phyloP scores from a whole-genome alignment of 1,140 invertebrate genomes.

The Aphelenchoides avenae region DNA sequence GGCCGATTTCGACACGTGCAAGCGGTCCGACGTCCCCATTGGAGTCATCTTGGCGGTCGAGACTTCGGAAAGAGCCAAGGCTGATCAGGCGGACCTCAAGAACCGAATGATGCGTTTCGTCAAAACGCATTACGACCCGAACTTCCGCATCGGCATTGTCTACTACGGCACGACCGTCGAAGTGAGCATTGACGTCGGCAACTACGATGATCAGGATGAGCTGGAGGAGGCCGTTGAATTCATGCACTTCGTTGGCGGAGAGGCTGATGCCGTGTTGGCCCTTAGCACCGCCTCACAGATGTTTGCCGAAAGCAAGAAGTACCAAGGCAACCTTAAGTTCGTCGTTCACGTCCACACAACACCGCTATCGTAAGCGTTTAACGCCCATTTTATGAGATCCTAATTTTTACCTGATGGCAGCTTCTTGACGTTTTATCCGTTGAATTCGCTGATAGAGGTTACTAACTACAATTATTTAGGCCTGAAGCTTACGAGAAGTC shows the following conservation, averaged over 20 bases:
- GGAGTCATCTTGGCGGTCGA: slow-evolving; percentile 19
- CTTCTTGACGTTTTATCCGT: too few species aligned
- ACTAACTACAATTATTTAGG: too few species aligned
- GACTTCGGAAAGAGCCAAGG: slow-evolving; percentile 10
- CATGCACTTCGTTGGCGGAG: slow-evolving; percentile 28
- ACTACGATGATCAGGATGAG: slow-evolving; percentile 22
- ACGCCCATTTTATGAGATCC: too few species aligned
- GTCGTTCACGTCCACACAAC: too few species aligned
- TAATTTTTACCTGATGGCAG: too few species aligned
- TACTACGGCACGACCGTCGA: slow-evolving; percentile 34
- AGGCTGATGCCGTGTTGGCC: slow-evolving; percentile 12
- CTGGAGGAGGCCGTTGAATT: slow-evolving; percentile 25
- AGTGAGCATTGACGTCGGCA: slow-evolving; percentile 20
- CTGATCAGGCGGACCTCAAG: slow-evolving; percentile 6
- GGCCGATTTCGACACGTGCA: too few species aligned
- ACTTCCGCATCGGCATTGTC: slow-evolving; percentile 23
- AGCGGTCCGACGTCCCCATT: too few species aligned
- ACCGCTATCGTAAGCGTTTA: too few species aligned
- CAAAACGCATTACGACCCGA: slow-evolving; percentile 8
- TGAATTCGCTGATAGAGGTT: too few species aligned
- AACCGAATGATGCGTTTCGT: slow-evolving; percentile 14
- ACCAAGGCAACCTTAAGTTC: too few species aligned
- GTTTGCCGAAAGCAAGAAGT: too few species aligned
- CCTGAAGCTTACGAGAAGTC: too few species aligned
- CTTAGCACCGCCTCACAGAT: slow-evolving; percentile 21